Evolutionary conservation across 2,113 vertebrate genomes (phyloP).

Genomic region (Sturnira hondurensis): DNA sequence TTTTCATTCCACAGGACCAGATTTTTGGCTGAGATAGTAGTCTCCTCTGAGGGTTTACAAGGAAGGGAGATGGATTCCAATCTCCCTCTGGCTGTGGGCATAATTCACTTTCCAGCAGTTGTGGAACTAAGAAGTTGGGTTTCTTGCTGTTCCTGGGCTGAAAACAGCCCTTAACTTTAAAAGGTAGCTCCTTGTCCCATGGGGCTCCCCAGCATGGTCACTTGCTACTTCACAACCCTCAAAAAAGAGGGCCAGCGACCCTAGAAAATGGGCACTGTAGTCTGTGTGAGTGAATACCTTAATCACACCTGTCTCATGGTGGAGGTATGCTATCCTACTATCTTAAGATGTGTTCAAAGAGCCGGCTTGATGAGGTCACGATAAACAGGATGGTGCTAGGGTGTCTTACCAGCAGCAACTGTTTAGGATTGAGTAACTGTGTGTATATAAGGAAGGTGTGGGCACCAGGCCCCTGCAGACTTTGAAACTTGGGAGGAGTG

Average conservation of each 20-base stretch:
- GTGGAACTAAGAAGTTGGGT: not conserved
- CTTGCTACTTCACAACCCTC: not conserved
- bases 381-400: not conserved
- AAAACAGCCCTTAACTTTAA: not conserved
- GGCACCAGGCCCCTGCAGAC: not conserved
- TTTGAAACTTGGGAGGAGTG: not conserved
- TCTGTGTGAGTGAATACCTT: not conserved
- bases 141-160: not conserved
- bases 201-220: not conserved
- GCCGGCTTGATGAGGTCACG: not conserved
- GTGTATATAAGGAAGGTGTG: not conserved
- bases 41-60: not conserved
- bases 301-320: not conserved
- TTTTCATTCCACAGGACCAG: not conserved
- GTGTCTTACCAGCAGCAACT: not conserved
- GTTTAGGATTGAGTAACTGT: not conserved
- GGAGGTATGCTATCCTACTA: not conserved
- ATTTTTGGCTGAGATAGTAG: not conserved
- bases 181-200: not conserved
- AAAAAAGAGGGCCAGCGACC: not conserved
- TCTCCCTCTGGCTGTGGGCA: not conserved
- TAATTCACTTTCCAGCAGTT: not conserved
- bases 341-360: not conserved
- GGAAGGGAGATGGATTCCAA: not conserved
- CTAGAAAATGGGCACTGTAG: not conserved